These are phyloP conservation scores for Fragum fragum DNA, from an alignment of 2,888 invertebrate genomes.

Conservation along the genomic window DNA sequence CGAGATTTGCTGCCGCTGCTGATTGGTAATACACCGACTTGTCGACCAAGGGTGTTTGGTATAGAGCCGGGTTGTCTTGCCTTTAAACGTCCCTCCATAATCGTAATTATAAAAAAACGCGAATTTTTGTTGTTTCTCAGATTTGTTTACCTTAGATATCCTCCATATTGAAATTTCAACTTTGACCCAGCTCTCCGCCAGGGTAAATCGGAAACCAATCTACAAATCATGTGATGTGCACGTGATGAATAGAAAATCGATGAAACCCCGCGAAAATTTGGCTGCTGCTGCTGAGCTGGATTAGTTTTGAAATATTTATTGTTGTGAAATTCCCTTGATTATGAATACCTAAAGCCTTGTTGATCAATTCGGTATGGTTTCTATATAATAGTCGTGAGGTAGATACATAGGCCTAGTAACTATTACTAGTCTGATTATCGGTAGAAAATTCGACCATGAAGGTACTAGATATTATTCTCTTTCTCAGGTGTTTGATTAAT, in stretches of 20 bases:
- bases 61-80: constrained; percentile 67
- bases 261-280: constrained; percentile 45
- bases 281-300: not conserved
- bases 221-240: constrained; percentile 26
- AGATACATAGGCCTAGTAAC: too few species aligned
- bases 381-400: too few species aligned
- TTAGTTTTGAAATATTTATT: too few species aligned
- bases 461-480: too few species aligned
- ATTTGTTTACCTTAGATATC: constrained; percentile 74
- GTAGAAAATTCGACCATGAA: too few species aligned
- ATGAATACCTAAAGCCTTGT: too few species aligned
- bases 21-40: constrained; percentile 75
- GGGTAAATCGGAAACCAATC: constrained; percentile 10
- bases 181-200: constrained; percentile 3
- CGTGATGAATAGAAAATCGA: constrained; percentile 27
- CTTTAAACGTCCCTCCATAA: constrained; percentile 74
- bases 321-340: too few species aligned
- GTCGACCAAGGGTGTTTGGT: constrained; percentile 74
- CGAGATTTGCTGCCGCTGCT: constrained; percentile 58
- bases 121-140: not conserved
- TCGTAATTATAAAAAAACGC: not conserved
- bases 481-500: constrained; percentile 18
- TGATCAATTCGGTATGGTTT: too few species aligned
- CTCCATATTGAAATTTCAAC: constrained; percentile 63
- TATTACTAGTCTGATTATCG: too few species aligned